These are phyloP conservation scores for Drosophila rhopaloa DNA, from an alignment of 1,140 invertebrate genomes.

Conservation along the genomic window DNA sequence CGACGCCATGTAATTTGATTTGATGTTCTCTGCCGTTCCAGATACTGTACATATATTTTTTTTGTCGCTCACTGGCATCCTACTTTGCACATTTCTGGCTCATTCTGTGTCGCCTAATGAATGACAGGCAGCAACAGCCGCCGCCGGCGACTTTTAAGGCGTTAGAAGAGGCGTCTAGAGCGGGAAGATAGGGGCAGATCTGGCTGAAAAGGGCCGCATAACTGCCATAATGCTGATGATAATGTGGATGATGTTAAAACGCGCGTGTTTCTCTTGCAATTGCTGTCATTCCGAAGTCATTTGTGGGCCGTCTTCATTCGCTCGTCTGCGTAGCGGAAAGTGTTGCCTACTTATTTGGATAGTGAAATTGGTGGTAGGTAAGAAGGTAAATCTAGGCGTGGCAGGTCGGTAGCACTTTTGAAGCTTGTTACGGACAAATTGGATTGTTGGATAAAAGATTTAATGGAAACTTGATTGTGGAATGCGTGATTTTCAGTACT, in stretches of 20 bases:
- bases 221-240: conserved; percentile 80
- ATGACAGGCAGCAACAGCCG: conserved; percentile 57
- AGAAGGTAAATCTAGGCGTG: background rate
- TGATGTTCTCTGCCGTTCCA: conserved; percentile 59
- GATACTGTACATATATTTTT: conserved; percentile 38
- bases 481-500: background rate
- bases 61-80: conserved; percentile 26
- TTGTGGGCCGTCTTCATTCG: conserved; percentile 51
- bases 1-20: conserved; percentile 77
- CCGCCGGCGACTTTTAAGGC: conserved; percentile 55
- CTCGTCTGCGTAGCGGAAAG: conserved; percentile 24
- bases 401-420: conserved; percentile 3
- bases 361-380: background rate
- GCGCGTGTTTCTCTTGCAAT: conserved; percentile 76
- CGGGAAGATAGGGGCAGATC: conserved; percentile 17
- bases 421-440: conserved; percentile 5
- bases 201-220: conserved; percentile 55
- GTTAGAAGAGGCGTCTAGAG: background rate
- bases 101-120: conserved; percentile 71
- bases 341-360: conserved; percentile 31
- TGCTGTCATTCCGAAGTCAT: conserved; percentile 76
- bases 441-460: background rate
- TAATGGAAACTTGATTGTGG: conserved; percentile 13
- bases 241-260: conserved; percentile 80
- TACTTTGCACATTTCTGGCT: conserved; percentile 66